Conservation (phyloP, 2,888 invertebrate genomes). For the Sussaba pulchella region DNA sequence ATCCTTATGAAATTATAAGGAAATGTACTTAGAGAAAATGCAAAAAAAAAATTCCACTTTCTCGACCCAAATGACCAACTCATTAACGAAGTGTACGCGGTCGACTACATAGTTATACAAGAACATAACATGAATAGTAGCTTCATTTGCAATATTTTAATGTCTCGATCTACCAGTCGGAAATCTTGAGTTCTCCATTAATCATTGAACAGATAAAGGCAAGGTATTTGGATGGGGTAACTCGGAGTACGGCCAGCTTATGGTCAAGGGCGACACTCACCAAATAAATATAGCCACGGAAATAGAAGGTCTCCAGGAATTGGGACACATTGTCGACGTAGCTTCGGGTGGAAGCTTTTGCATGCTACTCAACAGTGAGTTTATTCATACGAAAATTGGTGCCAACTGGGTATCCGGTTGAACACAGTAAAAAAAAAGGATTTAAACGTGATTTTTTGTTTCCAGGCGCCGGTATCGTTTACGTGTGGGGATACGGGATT, state of each 20-base stretch:
- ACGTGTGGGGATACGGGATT: slow-evolving; percentile 97
- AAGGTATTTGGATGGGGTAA: slow-evolving; percentile 99
- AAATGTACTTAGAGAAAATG: no score
- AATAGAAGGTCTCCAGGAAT: slow-evolving; percentile 87
- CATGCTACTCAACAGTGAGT: slow-evolving; percentile 91
- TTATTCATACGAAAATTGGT: not conserved
- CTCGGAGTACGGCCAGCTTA: slow-evolving; percentile 95
- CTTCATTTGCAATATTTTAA: no score
- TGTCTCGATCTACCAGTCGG: no score
- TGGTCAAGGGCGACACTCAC: slow-evolving; percentile 86
- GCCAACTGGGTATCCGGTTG: not conserved
- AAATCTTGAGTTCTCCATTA: slow-evolving; percentile 41
- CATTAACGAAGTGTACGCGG: no score
- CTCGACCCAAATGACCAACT: no score
- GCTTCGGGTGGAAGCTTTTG: slow-evolving; percentile 96
- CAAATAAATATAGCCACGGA: slow-evolving; percentile 91
- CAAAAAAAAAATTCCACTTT: no score
- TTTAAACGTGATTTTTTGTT: slow-evolving; percentile 29
- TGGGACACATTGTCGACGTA: slow-evolving; percentile 92
- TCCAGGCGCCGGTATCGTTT: slow-evolving; percentile 92
- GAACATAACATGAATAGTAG: no score
- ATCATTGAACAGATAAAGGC: slow-evolving; percentile 89
- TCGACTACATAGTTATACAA: no score
- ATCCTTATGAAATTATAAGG: no score
- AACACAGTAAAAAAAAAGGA: not conserved